Conservation (phyloP, 2,888 invertebrate genomes). For the Leucophora obtusa region DNA sequence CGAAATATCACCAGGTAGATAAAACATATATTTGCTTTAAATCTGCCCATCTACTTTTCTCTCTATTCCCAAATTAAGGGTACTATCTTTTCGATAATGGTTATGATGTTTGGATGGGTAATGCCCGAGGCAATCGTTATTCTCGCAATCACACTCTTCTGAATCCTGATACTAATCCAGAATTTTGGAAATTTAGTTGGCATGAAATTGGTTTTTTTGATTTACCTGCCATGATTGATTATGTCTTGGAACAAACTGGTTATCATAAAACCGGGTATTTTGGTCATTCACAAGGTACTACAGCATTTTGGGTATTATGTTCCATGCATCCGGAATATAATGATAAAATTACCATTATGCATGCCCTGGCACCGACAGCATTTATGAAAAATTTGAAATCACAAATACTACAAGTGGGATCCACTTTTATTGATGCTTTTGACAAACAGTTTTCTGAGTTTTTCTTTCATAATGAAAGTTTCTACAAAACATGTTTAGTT, state of each 20-base stretch:
- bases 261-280: slow-evolving; percentile 80
- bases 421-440: not conserved
- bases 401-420: slow-evolving; percentile 64
- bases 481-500: slow-evolving; percentile 61
- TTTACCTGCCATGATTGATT: slow-evolving; percentile 81
- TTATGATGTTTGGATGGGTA: slow-evolving; percentile 78
- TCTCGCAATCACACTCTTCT: slow-evolving; percentile 79
- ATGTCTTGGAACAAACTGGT: slow-evolving; percentile 73
- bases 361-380: slow-evolving; percentile 80
- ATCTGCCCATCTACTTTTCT: too few relatives aligned
- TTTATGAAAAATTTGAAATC: slow-evolving; percentile 75
- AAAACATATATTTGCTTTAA: too few relatives aligned
- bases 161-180: slow-evolving; percentile 79
- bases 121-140: slow-evolving; percentile 82
- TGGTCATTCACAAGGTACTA: slow-evolving; percentile 85
- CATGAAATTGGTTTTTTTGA: slow-evolving; percentile 86
- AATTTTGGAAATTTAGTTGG: slow-evolving; percentile 83
- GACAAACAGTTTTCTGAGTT: slow-evolving; percentile 64
- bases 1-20: slow-evolving; percentile 82
- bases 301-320: slow-evolving; percentile 77
- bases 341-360: slow-evolving; percentile 79
- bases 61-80: slow-evolving; percentile 50
- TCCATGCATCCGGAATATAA: slow-evolving; percentile 80
- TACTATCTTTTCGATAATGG: slow-evolving; percentile 79
- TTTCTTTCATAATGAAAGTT: slow-evolving; percentile 53